Conservation (phyloP, 1,140 invertebrate species). For the Akabosia matsudoensis region DNA sequence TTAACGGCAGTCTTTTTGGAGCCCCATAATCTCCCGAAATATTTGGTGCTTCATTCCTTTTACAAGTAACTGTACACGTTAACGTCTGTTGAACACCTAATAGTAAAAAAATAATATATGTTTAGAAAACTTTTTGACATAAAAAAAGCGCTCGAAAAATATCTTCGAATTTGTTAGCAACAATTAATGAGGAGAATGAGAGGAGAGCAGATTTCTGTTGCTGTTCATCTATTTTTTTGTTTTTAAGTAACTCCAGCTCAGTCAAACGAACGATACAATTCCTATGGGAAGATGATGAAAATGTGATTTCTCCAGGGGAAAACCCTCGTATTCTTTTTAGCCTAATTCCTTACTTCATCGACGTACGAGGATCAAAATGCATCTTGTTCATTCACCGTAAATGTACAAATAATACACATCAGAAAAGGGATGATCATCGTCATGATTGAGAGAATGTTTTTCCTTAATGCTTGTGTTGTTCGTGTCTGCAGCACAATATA, state of each 20-base stretch:
- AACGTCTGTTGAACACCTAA: too few species aligned
- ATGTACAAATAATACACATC: not conserved
- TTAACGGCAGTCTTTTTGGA: too few species aligned
- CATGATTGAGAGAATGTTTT: too few species aligned
- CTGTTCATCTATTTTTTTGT: not conserved
- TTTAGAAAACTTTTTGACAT: too few species aligned
- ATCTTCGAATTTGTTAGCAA: not conserved
- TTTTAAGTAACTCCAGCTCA: not conserved
- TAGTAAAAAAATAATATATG: too few species aligned
- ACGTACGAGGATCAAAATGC: too few species aligned
- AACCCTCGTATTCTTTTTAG: too few species aligned
- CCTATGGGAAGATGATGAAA: constrained; percentile 9
- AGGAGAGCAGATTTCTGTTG: not conserved
- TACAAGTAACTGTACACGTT: too few species aligned
- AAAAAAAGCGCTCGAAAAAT: not conserved
- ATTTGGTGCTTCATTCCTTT: too few species aligned
- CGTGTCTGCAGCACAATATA: too few species aligned
- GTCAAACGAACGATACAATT: not conserved
- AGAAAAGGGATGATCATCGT: not conserved
- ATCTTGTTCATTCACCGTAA: not conserved
- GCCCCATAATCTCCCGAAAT: too few species aligned
- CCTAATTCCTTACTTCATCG: constrained; percentile 6
- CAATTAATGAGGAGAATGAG: not conserved
- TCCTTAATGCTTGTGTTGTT: too few species aligned
- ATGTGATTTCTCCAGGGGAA: constrained; percentile 8